phyloP scores from a whole-genome alignment of 2,113 vertebrate genomes.

The Hyperopisus bebe region DNA sequence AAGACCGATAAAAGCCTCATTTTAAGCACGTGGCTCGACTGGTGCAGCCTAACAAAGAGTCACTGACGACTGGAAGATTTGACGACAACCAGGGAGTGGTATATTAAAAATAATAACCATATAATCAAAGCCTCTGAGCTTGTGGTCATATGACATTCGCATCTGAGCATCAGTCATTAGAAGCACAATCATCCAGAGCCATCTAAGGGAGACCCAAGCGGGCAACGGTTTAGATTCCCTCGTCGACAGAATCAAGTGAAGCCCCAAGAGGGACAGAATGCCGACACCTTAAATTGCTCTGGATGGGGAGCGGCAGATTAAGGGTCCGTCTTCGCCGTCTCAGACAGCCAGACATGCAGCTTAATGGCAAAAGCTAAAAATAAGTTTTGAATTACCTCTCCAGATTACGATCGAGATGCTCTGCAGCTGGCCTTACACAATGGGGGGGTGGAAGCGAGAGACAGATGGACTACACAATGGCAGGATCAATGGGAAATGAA shows the following conservation, averaged over 20 bases:
- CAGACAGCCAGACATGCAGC: neutral
- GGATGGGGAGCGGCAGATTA: neutral
- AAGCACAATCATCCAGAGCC: neutral
- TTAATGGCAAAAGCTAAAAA: slow-evolving; percentile 5
- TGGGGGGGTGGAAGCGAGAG: neutral
- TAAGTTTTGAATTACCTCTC: slow-evolving; percentile 10
- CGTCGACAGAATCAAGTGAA: neutral
- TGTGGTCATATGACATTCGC: neutral
- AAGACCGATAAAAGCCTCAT: neutral
- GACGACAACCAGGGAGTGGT: neutral
- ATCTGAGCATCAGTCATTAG: neutral
- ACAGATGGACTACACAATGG: neutral
- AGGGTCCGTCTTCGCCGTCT: neutral
- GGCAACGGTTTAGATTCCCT: neutral
- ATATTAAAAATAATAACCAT: neutral
- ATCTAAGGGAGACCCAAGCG: neutral
- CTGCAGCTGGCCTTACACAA: neutral
- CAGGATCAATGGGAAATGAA: neutral
- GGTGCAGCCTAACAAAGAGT: neutral
- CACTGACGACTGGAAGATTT: neutral
- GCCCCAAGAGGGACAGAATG: neutral
- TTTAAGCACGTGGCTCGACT: neutral
- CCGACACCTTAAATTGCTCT: neutral
- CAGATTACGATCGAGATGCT: neutral
- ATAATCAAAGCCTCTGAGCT: neutral